Base-by-base conservation (phyloP, 2,888 invertebrate species). In the Timema cristinae region DNA sequence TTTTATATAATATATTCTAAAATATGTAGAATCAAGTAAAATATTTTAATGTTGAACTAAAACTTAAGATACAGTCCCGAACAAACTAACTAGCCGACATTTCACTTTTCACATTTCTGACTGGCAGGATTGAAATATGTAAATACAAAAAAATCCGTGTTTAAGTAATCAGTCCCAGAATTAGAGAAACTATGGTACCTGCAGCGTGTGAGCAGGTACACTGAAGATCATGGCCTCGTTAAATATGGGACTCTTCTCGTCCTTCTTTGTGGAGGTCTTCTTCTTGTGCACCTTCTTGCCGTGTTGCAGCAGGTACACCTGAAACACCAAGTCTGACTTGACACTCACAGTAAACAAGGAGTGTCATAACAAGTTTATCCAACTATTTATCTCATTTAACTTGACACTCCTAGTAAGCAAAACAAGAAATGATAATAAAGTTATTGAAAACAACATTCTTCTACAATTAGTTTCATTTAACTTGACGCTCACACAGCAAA, bases 191-290 rank as follows among this genome's bases (percentile, higher is more conserved):
- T 32, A 32, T 32, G 1, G 47, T 80, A 89, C 91, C 84, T 89
- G 88, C 78, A 90, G 81, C 71, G 89, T 86, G 77, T 90, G 88
- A 16, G 91, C 87, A 75, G 93, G 91, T 72, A 93, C 90, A 77
- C 89, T 91, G 82, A 93, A 93, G 78, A 92, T 93, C 87, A 93
- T 92, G 16, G 92, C 90, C 82, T 93, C 93, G 81, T 93, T 93
- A 81, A 91, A 93, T 76, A 91, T 91, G 0, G 92, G 92, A 79
- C 89, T 89, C 70, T 87, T 86, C 78, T 93, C 92, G 54, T 88
- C 88, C 76, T 88, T 86, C 79, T 93, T 93, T 13, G 89, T 85
- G 15, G 91, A 88, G 48, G 93, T 93, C 79, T 90, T 91, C 83
- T 93, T 93, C 82, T 93, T 93, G 78, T 91, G 89, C 68, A 93